Evolutionary conservation across 2,113 vertebrate species (phyloP).

Genomic region (Emberiza fucata): DNA sequence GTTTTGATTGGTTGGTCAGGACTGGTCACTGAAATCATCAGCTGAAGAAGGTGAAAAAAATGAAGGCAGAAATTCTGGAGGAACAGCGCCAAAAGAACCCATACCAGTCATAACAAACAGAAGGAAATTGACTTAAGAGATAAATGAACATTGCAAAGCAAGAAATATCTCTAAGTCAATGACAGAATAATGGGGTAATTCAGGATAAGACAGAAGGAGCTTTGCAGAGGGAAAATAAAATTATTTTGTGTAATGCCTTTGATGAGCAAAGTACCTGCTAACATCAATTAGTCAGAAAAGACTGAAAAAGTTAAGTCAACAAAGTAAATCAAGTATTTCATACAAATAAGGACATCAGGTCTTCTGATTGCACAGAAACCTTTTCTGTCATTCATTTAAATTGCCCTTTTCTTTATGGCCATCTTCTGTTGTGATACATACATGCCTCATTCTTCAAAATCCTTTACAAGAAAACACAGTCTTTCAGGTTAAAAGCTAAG

Average conservation of each 20-base stretch:
- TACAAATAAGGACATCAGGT: neutral
- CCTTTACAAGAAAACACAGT: neutral
- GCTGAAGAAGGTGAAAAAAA: neutral
- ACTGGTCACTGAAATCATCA: neutral
- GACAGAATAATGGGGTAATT: neutral
- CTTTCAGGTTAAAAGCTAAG: neutral
- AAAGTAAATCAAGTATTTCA: neutral
- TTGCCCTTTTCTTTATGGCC: neutral
- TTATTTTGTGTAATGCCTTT: neutral
- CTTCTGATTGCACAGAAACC: neutral
- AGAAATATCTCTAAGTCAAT: neutral
- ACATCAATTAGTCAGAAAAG: neutral
- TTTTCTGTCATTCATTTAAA: neutral
- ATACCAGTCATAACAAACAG: neutral
- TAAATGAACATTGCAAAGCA: neutral
- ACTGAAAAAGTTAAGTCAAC: neutral
- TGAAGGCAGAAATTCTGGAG: neutral
- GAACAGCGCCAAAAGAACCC: neutral
- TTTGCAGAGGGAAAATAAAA: neutral
- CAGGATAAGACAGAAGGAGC: neutral
- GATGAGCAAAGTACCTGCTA: neutral
- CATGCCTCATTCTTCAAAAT: neutral
- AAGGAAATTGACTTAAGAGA: neutral
- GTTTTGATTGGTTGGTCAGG: neutral
- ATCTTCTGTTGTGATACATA: neutral